Evolutionary conservation across 1,140 invertebrate genomes (phyloP), one percentile per base, ranked within the genome.

Genomic region (Philaenus spumarius): DNA sequence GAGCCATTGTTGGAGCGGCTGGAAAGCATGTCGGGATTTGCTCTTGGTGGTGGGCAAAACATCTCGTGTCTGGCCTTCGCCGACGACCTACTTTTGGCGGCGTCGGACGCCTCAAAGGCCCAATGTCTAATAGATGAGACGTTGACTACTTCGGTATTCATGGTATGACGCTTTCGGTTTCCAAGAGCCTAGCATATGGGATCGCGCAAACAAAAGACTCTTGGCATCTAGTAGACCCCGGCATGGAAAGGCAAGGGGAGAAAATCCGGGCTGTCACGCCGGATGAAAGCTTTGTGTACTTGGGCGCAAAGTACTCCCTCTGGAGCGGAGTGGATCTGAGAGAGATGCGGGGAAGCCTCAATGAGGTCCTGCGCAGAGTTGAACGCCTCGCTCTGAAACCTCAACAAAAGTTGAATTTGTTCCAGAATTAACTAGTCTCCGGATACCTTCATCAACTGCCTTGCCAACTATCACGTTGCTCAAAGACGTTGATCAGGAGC

Each of bases 1-100:
- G 66, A 72, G 20, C 65, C 51, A 12, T 23, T 63, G 12, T 24
- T 68, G 12, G n/a, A 34, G 11, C 7, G 4, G 14, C 40, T 66
- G 20, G 19, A 63, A 15, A 34, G 17, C 1, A 23, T 17, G 14
- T 22, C 23, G 0, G 55, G 56, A 0, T 56, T 9, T 30, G 5
- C 5, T 1, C 1, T 55, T 55, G 15, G 4, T 22, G 7, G 12
- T 0, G 59, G 40, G 47, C 30, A 19, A 6, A 51, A 55, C 23
- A 26, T 45, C 12, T n/a, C 50, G 17, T 22, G 39, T 12, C n/a
- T 62, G 12, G 46, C 61, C 7, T 59, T 57, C 24, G 60, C 60
- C 17, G 56, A 62, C 45, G 52, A 59, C 40, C 12, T 62, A 51
- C 24, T 52, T 43, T 9, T 62, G 37, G 20, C 60, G 3, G 46